phyloP scores from a whole-genome alignment of 2,113 vertebrate species.

The Procapra przewalskii region DNA sequence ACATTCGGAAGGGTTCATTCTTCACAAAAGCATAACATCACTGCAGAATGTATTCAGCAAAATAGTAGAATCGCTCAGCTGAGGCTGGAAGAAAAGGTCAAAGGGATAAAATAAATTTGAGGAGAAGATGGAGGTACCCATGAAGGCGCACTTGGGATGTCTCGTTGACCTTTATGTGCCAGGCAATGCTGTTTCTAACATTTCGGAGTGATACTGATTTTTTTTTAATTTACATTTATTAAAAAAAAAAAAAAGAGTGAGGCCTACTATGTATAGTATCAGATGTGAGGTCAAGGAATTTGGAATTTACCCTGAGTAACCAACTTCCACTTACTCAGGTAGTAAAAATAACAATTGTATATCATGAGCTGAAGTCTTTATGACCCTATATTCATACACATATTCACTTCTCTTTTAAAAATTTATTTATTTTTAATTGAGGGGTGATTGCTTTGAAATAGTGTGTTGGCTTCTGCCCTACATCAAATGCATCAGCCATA shows the following conservation, averaged over 20 bases:
- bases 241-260: background rate
- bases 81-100: slow-evolving; percentile 36
- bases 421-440: background rate
- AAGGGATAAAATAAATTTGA: slow-evolving; percentile 17
- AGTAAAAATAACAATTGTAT: background rate
- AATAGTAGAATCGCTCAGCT: background rate
- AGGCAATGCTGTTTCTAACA: background rate
- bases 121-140: background rate
- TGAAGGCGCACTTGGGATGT: background rate
- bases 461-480: background rate
- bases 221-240: background rate
- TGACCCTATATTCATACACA: background rate
- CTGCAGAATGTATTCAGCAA: background rate
- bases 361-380: background rate
- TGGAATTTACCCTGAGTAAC: background rate
- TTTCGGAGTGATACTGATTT: background rate
- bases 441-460: background rate
- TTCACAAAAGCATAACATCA: background rate
- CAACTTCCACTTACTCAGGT: background rate
- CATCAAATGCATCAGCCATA: background rate
- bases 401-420: background rate
- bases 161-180: slow-evolving; percentile 28
- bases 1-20: background rate
- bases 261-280: background rate
- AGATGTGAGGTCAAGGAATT: background rate